A percentile compares a stretch with the other conserved stretches of the same genome.
Conservation (phyloP, 2,797 vertebrate genomes). For the Meriones psammophilus region DNA sequence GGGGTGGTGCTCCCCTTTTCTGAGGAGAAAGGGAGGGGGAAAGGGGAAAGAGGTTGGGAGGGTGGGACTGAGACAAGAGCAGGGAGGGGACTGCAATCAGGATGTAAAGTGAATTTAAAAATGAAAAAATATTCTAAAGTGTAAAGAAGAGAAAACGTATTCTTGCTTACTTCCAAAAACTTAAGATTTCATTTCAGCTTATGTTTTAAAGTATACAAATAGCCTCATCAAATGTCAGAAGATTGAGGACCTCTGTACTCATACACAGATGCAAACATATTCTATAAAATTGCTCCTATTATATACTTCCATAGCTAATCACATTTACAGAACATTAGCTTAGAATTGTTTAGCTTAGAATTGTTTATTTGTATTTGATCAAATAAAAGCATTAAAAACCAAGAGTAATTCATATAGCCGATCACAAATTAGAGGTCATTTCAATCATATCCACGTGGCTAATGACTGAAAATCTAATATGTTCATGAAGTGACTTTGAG, state of each 20-base stretch:
- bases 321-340: background rate
- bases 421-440: background rate
- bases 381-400: background rate
- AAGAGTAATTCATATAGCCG: background rate
- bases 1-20: too few species aligned
- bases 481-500: background rate
- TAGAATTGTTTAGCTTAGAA: background rate
- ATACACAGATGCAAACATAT: background rate
- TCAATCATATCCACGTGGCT: background rate
- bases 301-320: background rate
- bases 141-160: background rate
- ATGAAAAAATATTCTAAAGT: background rate
- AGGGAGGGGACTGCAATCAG: too few species aligned
- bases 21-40: too few species aligned
- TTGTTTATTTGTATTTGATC: background rate
- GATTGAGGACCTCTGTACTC: background rate
- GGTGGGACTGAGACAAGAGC: too few species aligned
- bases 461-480: slow-evolving; percentile 15
- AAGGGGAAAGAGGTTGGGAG: too few species aligned
- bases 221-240: background rate
- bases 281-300: background rate
- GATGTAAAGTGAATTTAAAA: too few species aligned
- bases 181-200: slow-evolving; percentile 36
- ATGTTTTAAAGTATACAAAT: slow-evolving; percentile 32
- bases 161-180: slow-evolving; percentile 13